These are phyloP conservation scores for Megamerina dolium DNA, from an alignment of 2,888 invertebrate genomes.

Conservation along the genomic window DNA sequence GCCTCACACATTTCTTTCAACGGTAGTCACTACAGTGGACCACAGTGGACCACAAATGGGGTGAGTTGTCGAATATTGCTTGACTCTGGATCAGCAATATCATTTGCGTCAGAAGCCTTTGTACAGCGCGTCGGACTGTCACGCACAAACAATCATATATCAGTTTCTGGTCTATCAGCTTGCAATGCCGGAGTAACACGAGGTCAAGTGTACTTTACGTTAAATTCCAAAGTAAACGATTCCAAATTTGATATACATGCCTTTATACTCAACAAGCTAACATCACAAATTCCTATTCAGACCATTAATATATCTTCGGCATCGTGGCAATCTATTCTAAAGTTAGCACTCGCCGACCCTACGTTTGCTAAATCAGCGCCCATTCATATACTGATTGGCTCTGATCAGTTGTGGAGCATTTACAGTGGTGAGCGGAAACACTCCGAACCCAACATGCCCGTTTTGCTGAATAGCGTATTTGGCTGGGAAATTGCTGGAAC, in stretches of 20 bases:
- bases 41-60: not conserved
- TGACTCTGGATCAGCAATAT: too few relatives aligned
- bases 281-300: slow-evolving; percentile 1
- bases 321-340: too few relatives aligned
- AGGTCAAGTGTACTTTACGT: slow-evolving; percentile 1
- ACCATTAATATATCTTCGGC: not conserved
- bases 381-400: too few relatives aligned
- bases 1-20: not conserved
- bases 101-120: not conserved
- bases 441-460: too few relatives aligned
- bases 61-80: too few relatives aligned
- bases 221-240: not conserved
- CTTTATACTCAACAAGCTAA: too few relatives aligned
- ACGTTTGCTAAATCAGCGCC: too few relatives aligned
- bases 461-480: not conserved
- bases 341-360: too few relatives aligned
- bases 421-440: too few relatives aligned
- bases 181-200: slow-evolving; percentile 3
- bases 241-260: not conserved
- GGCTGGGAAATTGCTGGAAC: not conserved
- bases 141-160: slow-evolving; percentile 1
- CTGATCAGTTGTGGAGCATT: too few relatives aligned
- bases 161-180: slow-evolving; percentile 1
- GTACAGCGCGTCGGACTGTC: not conserved
- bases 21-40: too few relatives aligned